Evolutionary conservation across 1,140 invertebrate species (phyloP), one percentile per base, ranked within the genome.

Genomic region (Drosophila lacteicornis): DNA sequence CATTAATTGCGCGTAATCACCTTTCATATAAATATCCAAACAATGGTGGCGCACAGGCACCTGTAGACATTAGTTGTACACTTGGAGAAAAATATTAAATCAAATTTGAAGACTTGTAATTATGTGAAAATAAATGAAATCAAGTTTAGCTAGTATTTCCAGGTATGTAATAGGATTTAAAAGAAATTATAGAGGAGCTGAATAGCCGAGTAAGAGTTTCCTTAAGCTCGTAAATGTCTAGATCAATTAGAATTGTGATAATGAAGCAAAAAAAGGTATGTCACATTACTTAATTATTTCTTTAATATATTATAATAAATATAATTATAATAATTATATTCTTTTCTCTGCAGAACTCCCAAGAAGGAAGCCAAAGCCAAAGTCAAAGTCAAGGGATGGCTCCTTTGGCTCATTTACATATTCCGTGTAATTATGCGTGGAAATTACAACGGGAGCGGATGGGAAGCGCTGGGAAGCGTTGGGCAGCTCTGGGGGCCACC

Each of bases 1-100:
- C 85, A 88, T 90, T 88, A 88, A 88, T 88, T 88, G 85, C 81
- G 75, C 84, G 81, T 90, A 90, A 88, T 88, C 84, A 84, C 55
- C 81, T 80, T 66, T 50, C 70, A 61, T 79, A 86, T 82, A 81
- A 86, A 81, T 85, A 81, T 75, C 69, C 57, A 63, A 67, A 45
- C 59, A 79, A 75, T 79, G 59, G 57, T 53, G 43, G 60, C 46
- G 43, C 43, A 36, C 19, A 42, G 19, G 19, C 27, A 38, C 27
- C 58, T 45, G 17, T 13, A 43, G 19, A 27, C 4, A 8, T 40
- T 13, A 30, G 13, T 9, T 12, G 1, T 15, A 8, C 57, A 66
- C 57, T 22, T 13, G 36, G 0, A 50, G 8, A 22, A 47, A 49
- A 6, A n/a, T 33, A n/a, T 13, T 0, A 56, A 19, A 38, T 11